These are phyloP conservation scores for Argyrosomus japonicus DNA, from an alignment of 2,113 vertebrate species.

Conservation along the genomic window DNA sequence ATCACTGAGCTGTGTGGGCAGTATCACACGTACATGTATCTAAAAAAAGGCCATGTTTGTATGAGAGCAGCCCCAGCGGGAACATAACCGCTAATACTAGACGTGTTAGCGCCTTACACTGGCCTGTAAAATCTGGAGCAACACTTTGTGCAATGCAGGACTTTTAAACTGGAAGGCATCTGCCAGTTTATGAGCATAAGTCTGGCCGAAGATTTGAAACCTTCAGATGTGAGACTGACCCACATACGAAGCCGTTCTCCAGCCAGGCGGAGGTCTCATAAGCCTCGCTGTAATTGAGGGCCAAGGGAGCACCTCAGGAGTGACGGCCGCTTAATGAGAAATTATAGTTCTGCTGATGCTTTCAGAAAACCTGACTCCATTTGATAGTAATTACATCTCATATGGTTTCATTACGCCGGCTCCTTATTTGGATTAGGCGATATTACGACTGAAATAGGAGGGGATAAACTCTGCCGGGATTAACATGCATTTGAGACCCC, in stretches of 20 bases:
- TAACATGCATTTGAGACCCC: conserved; percentile 40
- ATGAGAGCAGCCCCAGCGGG: conserved; percentile 14
- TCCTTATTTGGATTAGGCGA: conserved; percentile 69
- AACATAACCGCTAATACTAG: conserved; percentile 14
- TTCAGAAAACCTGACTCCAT: conserved; percentile 59
- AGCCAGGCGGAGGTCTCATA: conserved; percentile 55
- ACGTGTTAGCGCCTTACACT: conserved; percentile 7
- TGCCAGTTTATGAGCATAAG: conserved; percentile 21
- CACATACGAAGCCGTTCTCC: conserved; percentile 46
- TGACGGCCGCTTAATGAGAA: conserved; percentile 75
- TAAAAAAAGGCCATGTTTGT: neutral
- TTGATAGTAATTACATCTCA: conserved; percentile 74
- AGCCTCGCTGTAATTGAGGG: conserved; percentile 65
- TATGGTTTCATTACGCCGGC: conserved; percentile 62
- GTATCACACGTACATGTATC: neutral
- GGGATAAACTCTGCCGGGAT: conserved; percentile 60
- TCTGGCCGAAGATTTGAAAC: conserved; percentile 35
- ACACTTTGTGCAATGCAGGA: neutral
- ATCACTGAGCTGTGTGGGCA: conserved; percentile 18
- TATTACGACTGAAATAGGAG: conserved; percentile 55
- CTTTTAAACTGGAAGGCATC: conserved; percentile 28
- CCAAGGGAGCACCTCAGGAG: conserved; percentile 56
- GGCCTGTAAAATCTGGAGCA: conserved; percentile 35
- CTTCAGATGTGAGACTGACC: conserved; percentile 47
- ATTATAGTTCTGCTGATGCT: conserved; percentile 73